phyloP scores from a whole-genome alignment of 2,113 vertebrate genomes.

The Rhinoptilus africanus region DNA sequence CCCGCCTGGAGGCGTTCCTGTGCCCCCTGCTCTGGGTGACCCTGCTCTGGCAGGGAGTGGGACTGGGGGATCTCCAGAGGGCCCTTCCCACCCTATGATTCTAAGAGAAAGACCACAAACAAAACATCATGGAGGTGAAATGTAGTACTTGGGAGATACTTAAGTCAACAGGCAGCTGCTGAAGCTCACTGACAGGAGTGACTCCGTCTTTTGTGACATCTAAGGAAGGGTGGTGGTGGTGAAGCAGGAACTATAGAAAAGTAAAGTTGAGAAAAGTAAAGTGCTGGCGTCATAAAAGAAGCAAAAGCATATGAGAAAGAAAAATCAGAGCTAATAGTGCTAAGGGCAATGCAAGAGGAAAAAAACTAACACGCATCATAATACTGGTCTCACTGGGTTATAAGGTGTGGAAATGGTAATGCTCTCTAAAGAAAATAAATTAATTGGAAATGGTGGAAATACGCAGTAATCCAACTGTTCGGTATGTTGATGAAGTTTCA shows the following conservation, averaged over 20 bases:
- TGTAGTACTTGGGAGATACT: not conserved
- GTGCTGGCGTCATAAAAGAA: not conserved
- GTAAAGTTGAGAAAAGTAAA: not conserved
- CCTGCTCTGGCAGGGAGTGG: too few species aligned
- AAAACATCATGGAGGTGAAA: not conserved
- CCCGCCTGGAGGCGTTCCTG: too few species aligned
- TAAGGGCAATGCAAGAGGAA: not conserved
- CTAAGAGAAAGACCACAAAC: not conserved
- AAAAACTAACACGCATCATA: fast-evolving
- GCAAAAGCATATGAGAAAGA: not conserved
- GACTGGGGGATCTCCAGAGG: too few species aligned
- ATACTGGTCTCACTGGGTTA: not conserved
- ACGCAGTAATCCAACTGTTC: not conserved
- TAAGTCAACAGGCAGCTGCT: not conserved
- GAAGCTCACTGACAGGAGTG: not conserved
- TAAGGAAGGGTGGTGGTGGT: not conserved
- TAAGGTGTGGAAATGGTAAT: not conserved
- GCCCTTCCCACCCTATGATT: too few species aligned
- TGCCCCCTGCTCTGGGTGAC: too few species aligned
- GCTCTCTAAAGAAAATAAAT: not conserved
- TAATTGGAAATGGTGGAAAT: not conserved
- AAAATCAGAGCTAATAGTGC: not conserved
- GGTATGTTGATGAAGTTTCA: not conserved
- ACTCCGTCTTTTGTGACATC: not conserved
- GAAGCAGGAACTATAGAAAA: not conserved